Conservation (phyloP, 2,113 vertebrate species). For the Trogon surrucura region DNA sequence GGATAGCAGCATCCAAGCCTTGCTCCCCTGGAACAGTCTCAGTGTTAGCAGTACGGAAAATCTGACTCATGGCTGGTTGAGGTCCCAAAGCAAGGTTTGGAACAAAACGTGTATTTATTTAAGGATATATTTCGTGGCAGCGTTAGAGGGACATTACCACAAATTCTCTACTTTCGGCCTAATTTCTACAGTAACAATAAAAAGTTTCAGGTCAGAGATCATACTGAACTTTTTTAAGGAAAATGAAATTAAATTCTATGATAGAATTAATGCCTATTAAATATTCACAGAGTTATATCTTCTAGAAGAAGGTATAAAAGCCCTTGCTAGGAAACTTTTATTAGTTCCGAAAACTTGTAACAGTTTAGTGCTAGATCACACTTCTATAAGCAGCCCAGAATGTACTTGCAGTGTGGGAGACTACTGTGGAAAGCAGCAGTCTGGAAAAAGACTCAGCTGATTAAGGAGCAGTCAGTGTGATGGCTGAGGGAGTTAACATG, state of each 20-base stretch:
- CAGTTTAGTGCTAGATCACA: neutral
- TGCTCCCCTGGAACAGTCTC: neutral
- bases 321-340: neutral
- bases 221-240: neutral
- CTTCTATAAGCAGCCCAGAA: neutral
- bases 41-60: neutral
- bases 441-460: neutral
- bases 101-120: conserved; percentile 39
- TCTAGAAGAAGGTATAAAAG: neutral
- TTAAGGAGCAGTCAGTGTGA: neutral
- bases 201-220: neutral
- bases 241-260: neutral
- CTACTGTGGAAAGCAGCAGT: neutral
- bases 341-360: neutral
- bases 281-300: neutral
- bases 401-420: neutral
- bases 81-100: neutral
- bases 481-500: neutral
- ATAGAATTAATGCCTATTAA: neutral
- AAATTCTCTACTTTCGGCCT: neutral
- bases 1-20: neutral
- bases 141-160: neutral
- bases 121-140: conserved; percentile 22
- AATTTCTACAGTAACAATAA: neutral
- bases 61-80: neutral